Evolutionary conservation across 2,888 invertebrate genomes (phyloP).

Genomic region (Lasioglossum figueresi): DNA sequence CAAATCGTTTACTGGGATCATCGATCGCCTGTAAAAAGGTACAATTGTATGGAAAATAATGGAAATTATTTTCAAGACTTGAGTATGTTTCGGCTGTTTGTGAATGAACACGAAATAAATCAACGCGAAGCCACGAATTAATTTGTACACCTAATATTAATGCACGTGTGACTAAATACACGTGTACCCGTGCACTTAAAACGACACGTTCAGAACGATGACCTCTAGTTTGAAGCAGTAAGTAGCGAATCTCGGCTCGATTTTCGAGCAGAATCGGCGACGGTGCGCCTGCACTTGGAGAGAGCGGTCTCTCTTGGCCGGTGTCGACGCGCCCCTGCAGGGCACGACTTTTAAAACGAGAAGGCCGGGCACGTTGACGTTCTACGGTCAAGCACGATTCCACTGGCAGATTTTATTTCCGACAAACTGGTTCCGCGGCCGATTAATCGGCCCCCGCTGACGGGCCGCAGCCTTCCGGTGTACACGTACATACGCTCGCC

Average conservation of each 20-base stretch:
- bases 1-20: no score
- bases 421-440: constrained; percentile 79
- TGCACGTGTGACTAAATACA: no score
- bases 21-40: no score
- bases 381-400: constrained; percentile 62
- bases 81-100: no score
- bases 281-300: not conserved
- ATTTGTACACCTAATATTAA: no score
- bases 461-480: constrained; percentile 52
- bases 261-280: not conserved
- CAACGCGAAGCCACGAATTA: no score
- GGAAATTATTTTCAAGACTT: no score
- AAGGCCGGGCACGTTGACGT: constrained; percentile 61
- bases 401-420: constrained; percentile 77
- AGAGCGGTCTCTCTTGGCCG: not conserved
- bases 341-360: constrained; percentile 60
- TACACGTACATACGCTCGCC: constrained; percentile 27
- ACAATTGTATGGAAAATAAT: no score
- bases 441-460: constrained; percentile 77
- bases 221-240: not conserved
- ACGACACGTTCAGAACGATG: not conserved
- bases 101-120: no score
- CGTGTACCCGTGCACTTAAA: not conserved
- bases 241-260: not conserved
- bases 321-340: constrained; percentile 57